Conservation (phyloP, 2,113 vertebrate genomes). For the Semicossyphus pulcher region DNA sequence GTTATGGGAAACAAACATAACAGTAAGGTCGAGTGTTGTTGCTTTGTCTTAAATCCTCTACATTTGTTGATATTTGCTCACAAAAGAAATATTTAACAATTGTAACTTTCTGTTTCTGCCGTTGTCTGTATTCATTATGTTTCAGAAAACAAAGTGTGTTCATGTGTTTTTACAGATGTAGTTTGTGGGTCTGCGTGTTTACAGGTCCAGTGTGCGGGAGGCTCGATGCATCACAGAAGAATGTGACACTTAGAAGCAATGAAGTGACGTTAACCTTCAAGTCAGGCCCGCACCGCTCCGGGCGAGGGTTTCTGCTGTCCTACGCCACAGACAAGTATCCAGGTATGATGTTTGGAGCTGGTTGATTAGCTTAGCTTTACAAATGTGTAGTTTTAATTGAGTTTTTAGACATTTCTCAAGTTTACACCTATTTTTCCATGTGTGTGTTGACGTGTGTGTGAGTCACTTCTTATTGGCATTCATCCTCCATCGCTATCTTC, state of each 20-base stretch:
- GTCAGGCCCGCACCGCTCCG: slow-evolving; percentile 85
- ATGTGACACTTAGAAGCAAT: slow-evolving; percentile 80
- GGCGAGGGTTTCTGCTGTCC: slow-evolving; percentile 89
- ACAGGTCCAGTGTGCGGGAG: slow-evolving; percentile 88
- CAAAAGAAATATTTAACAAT: not conserved
- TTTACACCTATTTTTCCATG: slow-evolving; percentile 28
- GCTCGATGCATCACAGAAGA: slow-evolving; percentile 59
- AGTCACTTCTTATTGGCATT: slow-evolving; percentile 73
- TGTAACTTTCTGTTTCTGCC: not conserved
- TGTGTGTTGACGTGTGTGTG: slow-evolving; percentile 3
- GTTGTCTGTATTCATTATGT: not conserved
- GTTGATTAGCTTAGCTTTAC: not conserved
- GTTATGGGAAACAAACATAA: not conserved
- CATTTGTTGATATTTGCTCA: not conserved
- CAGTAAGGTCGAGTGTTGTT: not conserved
- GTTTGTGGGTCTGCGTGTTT: not conserved
- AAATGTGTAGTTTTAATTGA: not conserved
- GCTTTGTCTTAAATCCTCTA: not conserved
- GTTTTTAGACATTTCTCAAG: not conserved
- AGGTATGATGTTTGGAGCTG: slow-evolving; percentile 75
- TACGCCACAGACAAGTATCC: slow-evolving; percentile 85
- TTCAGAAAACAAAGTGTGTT: not conserved
- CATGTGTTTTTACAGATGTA: slow-evolving; percentile 9
- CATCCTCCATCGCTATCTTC: slow-evolving; percentile 65
- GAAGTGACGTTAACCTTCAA: slow-evolving; percentile 83